These are phyloP conservation scores for Lycophotia porphyrea DNA, from an alignment of 2,888 invertebrate genomes.

Conservation along the genomic window DNA sequence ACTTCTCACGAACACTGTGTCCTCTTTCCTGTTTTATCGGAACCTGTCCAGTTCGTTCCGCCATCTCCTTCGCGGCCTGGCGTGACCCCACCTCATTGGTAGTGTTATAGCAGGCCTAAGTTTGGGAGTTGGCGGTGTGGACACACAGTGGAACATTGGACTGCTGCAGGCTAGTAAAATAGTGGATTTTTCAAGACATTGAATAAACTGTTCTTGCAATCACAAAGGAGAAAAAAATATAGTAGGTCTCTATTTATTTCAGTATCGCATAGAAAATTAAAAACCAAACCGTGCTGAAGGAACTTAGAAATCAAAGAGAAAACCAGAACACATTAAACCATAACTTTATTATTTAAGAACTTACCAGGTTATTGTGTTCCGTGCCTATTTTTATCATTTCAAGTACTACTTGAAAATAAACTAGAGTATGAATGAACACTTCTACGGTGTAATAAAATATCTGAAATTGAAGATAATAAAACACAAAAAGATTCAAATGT, in stretches of 20 bases:
- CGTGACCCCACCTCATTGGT: neutral
- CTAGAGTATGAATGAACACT: slow-evolving; percentile 20
- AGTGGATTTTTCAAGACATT: neutral
- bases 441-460: slow-evolving; percentile 22
- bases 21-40: neutral
- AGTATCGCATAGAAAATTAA: neutral
- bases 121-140: neutral
- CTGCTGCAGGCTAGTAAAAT: neutral
- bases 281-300: neutral
- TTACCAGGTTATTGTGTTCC: neutral
- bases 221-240: neutral
- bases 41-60: neutral
- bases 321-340: neutral
- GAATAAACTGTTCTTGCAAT: neutral
- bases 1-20: neutral
- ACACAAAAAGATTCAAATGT: neutral
- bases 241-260: neutral
- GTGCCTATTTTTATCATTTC: neutral
- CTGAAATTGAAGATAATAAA: slow-evolving; percentile 21
- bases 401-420: slow-evolving; percentile 27
- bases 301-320: neutral
- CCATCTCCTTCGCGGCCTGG: neutral
- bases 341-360: neutral
- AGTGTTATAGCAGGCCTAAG: neutral
- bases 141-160: too few species aligned